Evolutionary conservation across 2,113 vertebrate species (phyloP).

Genomic region (Bufo bufo): DNA sequence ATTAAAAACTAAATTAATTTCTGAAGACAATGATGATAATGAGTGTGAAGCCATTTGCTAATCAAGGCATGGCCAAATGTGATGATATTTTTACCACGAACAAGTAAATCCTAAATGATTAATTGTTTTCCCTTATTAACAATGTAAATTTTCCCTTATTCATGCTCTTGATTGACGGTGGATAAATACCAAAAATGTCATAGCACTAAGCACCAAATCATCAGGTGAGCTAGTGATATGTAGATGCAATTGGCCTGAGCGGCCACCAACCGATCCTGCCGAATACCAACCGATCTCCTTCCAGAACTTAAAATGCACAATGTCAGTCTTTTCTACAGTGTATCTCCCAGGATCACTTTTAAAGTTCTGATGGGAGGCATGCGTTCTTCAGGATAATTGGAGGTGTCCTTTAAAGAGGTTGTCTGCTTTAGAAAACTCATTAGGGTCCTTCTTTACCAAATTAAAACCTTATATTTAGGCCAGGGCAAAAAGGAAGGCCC

Average conservation of each 20-base stretch:
- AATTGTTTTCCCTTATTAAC: background rate
- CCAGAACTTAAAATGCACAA: no score
- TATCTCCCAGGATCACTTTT: no score
- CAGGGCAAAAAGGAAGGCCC: no score
- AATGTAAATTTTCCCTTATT: background rate
- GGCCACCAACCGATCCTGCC: no score
- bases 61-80: background rate
- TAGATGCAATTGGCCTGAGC: background rate
- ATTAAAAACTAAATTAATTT: slow-evolving; percentile 40
- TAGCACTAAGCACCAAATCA: background rate
- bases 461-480: no score
- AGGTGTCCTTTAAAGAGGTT: background rate
- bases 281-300: no score
- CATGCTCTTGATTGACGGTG: background rate
- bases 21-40: slow-evolving; percentile 11
- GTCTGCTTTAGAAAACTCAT: no score
- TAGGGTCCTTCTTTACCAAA: no score
- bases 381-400: no score
- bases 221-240: background rate
- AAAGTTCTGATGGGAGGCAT: no score
- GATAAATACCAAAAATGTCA: background rate
- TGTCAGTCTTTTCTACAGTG: no score
- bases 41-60: slow-evolving; percentile 1
- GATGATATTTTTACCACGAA: background rate
- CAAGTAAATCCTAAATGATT: background rate